These are phyloP conservation scores for Sorex maritimensis DNA, from an alignment of 2,797 vertebrate genomes.

Conservation along the genomic window DNA sequence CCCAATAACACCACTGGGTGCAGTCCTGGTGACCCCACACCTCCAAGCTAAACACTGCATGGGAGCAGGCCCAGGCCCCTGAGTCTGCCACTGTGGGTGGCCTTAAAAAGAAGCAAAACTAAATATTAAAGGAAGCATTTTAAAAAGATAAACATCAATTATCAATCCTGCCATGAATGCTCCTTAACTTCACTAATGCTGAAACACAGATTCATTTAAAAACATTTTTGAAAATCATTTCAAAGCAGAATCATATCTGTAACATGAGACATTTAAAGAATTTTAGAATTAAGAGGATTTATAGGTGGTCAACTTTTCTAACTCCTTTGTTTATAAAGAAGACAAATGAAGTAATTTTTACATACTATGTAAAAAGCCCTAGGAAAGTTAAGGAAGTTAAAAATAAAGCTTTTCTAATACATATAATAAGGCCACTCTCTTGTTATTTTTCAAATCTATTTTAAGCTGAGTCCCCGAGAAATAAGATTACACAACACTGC, in stretches of 20 bases:
- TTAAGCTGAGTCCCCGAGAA: conserved; percentile 77
- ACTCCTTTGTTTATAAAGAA: conserved; percentile 19
- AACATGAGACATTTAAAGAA: conserved; percentile 35
- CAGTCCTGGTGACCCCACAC: no score
- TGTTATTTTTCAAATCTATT: conserved; percentile 74
- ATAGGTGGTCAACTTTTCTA: conserved; percentile 33
- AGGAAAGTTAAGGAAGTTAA: conserved; percentile 57
- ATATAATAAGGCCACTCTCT: conserved; percentile 52
- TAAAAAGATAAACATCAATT: conserved; percentile 51
- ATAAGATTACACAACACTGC: conserved; percentile 69
- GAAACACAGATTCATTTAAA: conserved; percentile 55
- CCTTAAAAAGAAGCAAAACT: conserved; percentile 17
- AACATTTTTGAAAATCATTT: not conserved
- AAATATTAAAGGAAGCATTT: not conserved
- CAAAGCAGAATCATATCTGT: conserved; percentile 28
- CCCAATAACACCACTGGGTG: no score
- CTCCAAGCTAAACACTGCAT: no score
- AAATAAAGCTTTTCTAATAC: conserved; percentile 58
- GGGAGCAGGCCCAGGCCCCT: no score
- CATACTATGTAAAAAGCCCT: conserved; percentile 31
- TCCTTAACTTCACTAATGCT: conserved; percentile 59
- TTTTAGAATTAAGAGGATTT: conserved; percentile 64
- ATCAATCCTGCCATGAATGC: conserved; percentile 34
- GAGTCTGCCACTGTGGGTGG: no score
- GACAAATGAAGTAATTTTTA: conserved; percentile 51